These are phyloP conservation scores for Alitta virens DNA, from an alignment of 2,888 invertebrate genomes.

Conservation along the genomic window DNA sequence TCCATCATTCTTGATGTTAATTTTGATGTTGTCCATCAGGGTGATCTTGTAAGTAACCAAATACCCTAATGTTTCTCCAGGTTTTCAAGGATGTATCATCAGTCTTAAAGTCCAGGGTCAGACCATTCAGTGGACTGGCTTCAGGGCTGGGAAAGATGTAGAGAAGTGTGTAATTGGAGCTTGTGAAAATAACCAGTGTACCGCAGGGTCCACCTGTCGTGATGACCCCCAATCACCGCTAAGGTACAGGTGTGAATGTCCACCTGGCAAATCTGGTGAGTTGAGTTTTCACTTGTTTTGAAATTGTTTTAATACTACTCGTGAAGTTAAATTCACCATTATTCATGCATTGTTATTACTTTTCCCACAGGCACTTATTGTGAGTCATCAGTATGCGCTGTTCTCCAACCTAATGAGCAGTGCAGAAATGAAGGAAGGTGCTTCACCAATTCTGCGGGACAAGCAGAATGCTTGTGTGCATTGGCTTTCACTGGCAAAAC, in stretches of 20 bases:
- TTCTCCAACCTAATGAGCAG: background rate
- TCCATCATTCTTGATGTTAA: too few species aligned
- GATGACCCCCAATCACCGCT: background rate
- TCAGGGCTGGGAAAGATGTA: background rate
- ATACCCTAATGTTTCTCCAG: too few species aligned
- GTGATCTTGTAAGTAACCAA: too few species aligned
- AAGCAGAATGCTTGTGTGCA: slow-evolving; percentile 13
- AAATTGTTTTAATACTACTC: too few species aligned
- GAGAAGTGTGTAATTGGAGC: background rate
- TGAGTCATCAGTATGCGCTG: slow-evolving; percentile 1
- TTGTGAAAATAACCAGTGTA: slow-evolving; percentile 10
- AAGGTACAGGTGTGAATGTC: background rate
- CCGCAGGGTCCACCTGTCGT: slow-evolving; percentile 3
- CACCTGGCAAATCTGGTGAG: background rate
- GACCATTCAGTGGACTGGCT: background rate
- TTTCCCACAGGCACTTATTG: slow-evolving; percentile 4
- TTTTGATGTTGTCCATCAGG: too few species aligned
- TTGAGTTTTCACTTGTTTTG: too few species aligned
- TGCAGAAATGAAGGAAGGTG: slow-evolving; percentile 8
- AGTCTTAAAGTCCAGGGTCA: background rate
- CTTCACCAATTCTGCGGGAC: background rate
- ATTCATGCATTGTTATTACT: too few species aligned
- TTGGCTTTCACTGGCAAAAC: slow-evolving; percentile 9
- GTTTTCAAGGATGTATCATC: background rate
- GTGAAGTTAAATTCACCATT: too few species aligned